phyloP scores from a whole-genome alignment of 2,888 invertebrate genomes.

The Ctenicera cuprea region DNA sequence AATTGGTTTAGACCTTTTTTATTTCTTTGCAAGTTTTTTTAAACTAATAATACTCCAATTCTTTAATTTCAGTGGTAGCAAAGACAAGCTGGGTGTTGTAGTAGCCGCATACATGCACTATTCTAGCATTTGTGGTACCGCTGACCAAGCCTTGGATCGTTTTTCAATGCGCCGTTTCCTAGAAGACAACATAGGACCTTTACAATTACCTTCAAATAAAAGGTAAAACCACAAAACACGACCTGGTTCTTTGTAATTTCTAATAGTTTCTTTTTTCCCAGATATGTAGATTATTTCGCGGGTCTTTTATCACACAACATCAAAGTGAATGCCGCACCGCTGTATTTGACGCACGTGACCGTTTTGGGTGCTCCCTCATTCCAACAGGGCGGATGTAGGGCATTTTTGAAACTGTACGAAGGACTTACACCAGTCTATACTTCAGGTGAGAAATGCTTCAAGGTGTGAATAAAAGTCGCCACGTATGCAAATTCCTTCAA shows the following conservation, averaged over 20 bases:
- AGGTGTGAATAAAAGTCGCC: background rate
- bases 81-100: slow-evolving; percentile 90
- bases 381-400: slow-evolving; percentile 79
- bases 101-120: slow-evolving; percentile 96
- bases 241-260: slow-evolving; percentile 13
- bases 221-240: slow-evolving; percentile 73
- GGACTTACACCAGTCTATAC: slow-evolving; percentile 93
- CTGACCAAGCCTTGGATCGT: slow-evolving; percentile 90
- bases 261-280: slow-evolving; percentile 70
- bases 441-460: slow-evolving; percentile 81
- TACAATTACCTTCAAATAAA: slow-evolving; percentile 84
- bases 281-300: slow-evolving; percentile 94
- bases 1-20: too few relatives aligned
- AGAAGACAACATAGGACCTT: slow-evolving; percentile 85
- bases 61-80: slow-evolving; percentile 80
- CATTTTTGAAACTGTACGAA: slow-evolving; percentile 92
- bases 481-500: slow-evolving; percentile 29
- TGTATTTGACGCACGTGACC: slow-evolving; percentile 90
- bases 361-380: slow-evolving; percentile 89
- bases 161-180: slow-evolving; percentile 95
- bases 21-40: too few relatives aligned
- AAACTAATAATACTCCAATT: too few relatives aligned
- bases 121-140: slow-evolving; percentile 91
- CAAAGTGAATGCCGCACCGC: slow-evolving; percentile 89
- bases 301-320: slow-evolving; percentile 92